Percentiles rank a stretch among this genome's conserved stretches.
Evolutionary conservation across 2,888 invertebrate genomes (phyloP).

Genomic region (Caenorhabditis sp.): DNA sequence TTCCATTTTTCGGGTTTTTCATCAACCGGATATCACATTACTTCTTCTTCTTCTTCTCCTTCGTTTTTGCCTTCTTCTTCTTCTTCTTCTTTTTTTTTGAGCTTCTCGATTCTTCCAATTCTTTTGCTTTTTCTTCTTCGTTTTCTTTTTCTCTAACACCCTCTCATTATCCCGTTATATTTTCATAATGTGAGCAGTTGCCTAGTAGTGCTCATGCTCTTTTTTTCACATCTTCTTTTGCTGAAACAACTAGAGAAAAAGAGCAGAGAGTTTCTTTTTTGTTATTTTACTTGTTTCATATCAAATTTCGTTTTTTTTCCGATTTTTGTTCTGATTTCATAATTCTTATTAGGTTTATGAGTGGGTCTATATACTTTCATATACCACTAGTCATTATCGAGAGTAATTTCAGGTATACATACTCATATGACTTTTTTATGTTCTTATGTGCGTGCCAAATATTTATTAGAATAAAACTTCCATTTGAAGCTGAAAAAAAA

Average conservation of each 20-base stretch:
- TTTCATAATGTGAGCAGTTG: conserved; percentile 4
- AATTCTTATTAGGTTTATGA: not conserved
- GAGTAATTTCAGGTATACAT: too few species aligned
- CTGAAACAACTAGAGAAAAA: not conserved
- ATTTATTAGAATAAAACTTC: too few species aligned
- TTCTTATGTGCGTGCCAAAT: too few species aligned
- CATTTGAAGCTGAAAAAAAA: too few species aligned
- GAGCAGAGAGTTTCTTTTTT: too few species aligned
- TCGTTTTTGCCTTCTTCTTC: conserved; percentile 4
- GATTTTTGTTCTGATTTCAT: not conserved
- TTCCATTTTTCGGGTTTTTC: too few species aligned
- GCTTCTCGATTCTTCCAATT: conserved; percentile 4
- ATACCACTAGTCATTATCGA: too few species aligned
- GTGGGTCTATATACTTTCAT: too few species aligned
- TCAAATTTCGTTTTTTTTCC: not conserved
- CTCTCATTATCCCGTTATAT: conserved; percentile 1
- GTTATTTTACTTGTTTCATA: not conserved
- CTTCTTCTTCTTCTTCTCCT: conserved; percentile 1
- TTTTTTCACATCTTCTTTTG: conserved; percentile 1
- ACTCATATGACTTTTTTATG: too few species aligned
- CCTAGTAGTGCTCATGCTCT: conserved; percentile 3
- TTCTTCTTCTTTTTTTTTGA: not conserved
- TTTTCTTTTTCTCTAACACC: conserved; percentile 5
- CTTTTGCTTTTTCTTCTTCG: not conserved
- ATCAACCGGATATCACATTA: not conserved